Evolutionary conservation across 2,888 invertebrate genomes (phyloP).

Genomic region (Chelonus formosanus): DNA sequence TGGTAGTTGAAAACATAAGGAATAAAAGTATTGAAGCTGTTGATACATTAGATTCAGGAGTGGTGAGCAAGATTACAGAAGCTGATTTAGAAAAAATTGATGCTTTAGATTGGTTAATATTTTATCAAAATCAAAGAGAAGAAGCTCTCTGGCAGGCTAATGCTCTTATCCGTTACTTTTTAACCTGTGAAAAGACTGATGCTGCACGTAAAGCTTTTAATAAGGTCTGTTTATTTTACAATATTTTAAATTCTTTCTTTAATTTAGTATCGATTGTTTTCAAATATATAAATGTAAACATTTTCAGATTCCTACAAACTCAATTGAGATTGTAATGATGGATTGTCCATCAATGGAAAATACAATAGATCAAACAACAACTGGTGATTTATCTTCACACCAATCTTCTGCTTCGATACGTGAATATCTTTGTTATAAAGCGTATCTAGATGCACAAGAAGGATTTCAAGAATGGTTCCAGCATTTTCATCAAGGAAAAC

Average conservation of each 20-base stretch:
- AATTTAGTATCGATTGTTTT: no score
- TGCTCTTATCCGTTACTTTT: constrained; percentile 84
- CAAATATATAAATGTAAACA: neutral
- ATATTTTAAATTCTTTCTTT: no score
- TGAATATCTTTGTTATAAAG: constrained; percentile 87
- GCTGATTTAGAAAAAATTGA: constrained; percentile 78
- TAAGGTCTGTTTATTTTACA: constrained; percentile 63
- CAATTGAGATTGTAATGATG: constrained; percentile 69
- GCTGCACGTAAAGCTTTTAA: constrained; percentile 81
- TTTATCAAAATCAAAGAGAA: constrained; percentile 78
- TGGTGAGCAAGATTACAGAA: constrained; percentile 72
- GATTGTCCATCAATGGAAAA: constrained; percentile 64
- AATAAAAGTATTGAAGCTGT: constrained; percentile 60
- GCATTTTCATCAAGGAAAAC: constrained; percentile 82
- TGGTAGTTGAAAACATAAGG: constrained; percentile 82
- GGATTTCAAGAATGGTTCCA: constrained; percentile 90
- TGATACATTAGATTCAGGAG: constrained; percentile 45
- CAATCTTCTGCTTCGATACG: constrained; percentile 68
- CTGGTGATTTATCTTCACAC: constrained; percentile 63
- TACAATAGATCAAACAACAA: constrained; percentile 56
- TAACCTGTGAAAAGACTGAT: constrained; percentile 82
- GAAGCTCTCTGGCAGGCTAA: constrained; percentile 90
- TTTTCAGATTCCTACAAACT: constrained; percentile 71
- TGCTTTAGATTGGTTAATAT: constrained; percentile 87
- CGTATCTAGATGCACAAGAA: constrained; percentile 87